Conservation (phyloP, 2,888 invertebrate genomes). For the Chrysolina haemoptera region DNA sequence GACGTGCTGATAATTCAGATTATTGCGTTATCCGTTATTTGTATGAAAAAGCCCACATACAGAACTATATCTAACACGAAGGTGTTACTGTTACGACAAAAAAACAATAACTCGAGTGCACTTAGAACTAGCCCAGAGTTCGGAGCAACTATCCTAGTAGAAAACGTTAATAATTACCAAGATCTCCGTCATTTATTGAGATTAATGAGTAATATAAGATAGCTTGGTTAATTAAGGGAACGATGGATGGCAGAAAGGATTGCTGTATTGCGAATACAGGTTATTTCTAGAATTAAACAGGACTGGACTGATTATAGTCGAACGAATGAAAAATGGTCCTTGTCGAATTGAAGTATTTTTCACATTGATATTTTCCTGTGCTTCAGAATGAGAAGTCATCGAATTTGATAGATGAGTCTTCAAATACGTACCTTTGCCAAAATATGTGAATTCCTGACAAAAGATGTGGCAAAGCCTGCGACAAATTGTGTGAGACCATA, state of each 20-base stretch:
- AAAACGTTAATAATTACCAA: conserved; percentile 31
- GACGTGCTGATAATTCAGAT: no score
- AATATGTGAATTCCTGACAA: no score
- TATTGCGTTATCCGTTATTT: neutral
- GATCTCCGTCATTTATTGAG: conserved; percentile 37
- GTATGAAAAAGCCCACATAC: neutral
- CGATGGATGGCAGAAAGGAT: conserved; percentile 40
- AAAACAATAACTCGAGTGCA: neutral
- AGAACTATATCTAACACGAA: neutral
- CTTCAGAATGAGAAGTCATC: no score
- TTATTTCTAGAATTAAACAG: conserved; percentile 1
- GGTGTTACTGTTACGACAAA: conserved; percentile 3
- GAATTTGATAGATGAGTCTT: no score
- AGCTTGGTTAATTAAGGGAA: conserved; percentile 31
- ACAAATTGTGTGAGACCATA: no score
- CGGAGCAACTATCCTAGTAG: conserved; percentile 10
- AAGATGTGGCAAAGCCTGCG: no score
- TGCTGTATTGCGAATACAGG: conserved; percentile 29
- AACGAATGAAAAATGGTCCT: neutral
- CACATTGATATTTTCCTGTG: no score
- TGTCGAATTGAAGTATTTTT: no score
- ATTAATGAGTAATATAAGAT: conserved; percentile 38
- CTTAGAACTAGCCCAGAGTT: neutral
- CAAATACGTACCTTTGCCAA: no score
- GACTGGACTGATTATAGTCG: neutral